Evolutionary conservation across 2,113 vertebrate genomes (phyloP).

Genomic region (Catharus bicknelli): DNA sequence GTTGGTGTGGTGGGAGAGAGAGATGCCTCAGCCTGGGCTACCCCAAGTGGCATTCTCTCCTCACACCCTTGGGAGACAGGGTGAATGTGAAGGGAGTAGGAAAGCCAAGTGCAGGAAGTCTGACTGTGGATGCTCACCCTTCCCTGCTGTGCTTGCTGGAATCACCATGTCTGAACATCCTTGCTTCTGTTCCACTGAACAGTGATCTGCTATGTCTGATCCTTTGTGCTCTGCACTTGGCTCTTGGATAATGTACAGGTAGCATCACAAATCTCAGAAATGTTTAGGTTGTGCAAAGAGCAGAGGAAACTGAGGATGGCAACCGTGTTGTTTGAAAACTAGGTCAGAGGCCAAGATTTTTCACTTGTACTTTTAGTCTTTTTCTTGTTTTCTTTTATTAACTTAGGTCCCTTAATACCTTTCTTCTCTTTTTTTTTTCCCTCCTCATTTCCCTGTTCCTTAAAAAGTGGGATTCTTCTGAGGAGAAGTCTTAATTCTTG

Average conservation of each 20-base stretch:
- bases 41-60: not conserved
- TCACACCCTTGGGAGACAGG: not conserved
- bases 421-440: not conserved
- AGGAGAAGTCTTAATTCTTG: not conserved
- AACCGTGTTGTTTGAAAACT: not conserved
- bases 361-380: not conserved
- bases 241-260: not conserved
- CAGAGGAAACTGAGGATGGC: not conserved
- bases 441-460: not conserved
- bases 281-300: not conserved
- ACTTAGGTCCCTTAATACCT: not conserved
- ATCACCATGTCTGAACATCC: not conserved
- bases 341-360: not conserved
- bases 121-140: not conserved
- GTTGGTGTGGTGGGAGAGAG: not conserved
- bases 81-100: not conserved
- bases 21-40: not conserved
- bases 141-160: not conserved
- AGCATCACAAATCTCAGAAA: not conserved
- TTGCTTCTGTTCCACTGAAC: not conserved
- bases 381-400: not conserved
- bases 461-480: not conserved
- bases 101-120: not conserved
- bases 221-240: not conserved
- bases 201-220: not conserved